Percentiles rank a stretch among this genome's conserved stretches.
Conservation (phyloP, 2,888 invertebrate genomes). For the Aspidapion aeneum region DNA sequence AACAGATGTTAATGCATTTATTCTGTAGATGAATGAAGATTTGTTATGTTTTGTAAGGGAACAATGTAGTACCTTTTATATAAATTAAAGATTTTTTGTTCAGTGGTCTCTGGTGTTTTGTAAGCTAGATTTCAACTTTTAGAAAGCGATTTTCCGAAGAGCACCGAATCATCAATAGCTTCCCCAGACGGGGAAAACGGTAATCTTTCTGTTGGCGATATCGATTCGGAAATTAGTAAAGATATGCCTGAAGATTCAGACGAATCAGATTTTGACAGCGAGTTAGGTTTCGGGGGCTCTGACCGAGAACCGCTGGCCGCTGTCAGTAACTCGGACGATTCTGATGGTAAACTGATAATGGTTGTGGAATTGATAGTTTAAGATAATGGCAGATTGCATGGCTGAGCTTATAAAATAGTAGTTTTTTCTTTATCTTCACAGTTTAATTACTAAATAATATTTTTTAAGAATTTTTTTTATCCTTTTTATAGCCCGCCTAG, state of each 20-base stretch:
- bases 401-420: too few species aligned
- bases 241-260: neutral
- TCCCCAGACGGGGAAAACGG: neutral
- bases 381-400: too few species aligned
- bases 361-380: neutral
- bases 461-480: too few species aligned
- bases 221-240: neutral
- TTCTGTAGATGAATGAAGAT: too few species aligned
- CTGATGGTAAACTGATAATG: neutral
- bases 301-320: neutral
- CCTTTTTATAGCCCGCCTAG: too few species aligned
- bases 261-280: neutral
- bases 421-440: too few species aligned
- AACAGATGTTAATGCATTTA: too few species aligned
- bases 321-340: neutral
- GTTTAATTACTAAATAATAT: too few species aligned
- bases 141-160: neutral
- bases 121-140: neutral
- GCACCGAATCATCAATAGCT: conserved; percentile 16
- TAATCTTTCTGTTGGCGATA: neutral
- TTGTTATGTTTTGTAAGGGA: too few species aligned
- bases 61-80: too few species aligned
- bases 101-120: neutral
- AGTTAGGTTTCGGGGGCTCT: neutral
- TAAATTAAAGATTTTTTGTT: too few species aligned